A percentile compares a stretch with the other conserved stretches of the same genome.
Evolutionary conservation across 2,797 vertebrate species (phyloP).

Genomic region (Sebastes matsubarae): DNA sequence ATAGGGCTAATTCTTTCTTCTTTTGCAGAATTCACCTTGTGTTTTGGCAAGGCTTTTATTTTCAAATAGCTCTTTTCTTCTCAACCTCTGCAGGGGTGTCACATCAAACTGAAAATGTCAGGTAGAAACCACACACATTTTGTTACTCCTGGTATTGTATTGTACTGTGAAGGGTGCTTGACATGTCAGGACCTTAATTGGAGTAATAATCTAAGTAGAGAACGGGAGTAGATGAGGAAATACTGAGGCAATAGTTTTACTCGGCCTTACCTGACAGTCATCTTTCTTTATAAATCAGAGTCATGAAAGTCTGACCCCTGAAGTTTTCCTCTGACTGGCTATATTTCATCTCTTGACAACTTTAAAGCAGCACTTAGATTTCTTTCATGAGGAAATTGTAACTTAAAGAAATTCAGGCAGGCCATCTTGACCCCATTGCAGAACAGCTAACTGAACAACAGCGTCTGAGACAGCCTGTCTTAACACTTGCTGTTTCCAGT

Average conservation of each 20-base stretch:
- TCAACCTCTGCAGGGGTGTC: background rate
- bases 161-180: conserved; percentile 1
- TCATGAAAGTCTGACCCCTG: conserved; percentile 18
- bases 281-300: conserved; percentile 27
- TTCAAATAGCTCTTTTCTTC: background rate
- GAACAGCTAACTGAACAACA: conserved; percentile 22
- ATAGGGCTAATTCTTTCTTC: background rate
- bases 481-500: background rate
- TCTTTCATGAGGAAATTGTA: background rate
- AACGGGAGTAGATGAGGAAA: conserved; percentile 42
- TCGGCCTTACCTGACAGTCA: conserved; percentile 10
- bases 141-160: background rate
- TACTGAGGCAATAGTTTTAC: conserved; percentile 35
- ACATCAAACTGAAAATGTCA: conserved; percentile 24
- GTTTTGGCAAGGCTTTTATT: conserved; percentile 8
- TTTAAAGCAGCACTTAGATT: background rate
- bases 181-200: conserved; percentile 43
- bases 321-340: background rate
- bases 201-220: conserved; percentile 37
- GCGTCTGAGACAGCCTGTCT: conserved; percentile 16
- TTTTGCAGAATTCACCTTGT: background rate
- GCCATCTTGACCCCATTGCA: conserved; percentile 12
- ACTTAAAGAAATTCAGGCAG: background rate
- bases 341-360: conserved; percentile 11
- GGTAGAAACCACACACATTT: background rate